Base-by-base conservation (phyloP, 2,888 invertebrate genomes). In the Lochmaea capreae region DNA sequence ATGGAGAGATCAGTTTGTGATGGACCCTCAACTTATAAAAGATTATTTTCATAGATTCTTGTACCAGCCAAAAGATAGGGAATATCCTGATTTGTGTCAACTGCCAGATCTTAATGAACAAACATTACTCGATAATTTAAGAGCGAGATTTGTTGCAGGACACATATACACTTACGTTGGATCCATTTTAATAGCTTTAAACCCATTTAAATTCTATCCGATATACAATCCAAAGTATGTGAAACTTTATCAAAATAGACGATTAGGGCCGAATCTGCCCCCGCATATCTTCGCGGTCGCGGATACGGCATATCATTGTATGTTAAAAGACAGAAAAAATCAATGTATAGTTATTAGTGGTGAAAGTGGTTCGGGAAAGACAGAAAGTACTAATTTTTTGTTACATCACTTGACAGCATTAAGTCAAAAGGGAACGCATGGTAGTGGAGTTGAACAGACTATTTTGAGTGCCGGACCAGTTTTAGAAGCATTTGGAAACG, bases 191-290 rank as follows among this genome's bases (percentile, higher is more conserved):
- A 97, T 98, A 83, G 97, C 98, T 67, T 93, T 98, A 78, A 98
- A 98, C 87, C 95, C 95, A 12, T 97, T 97, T 88, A 94, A 94
- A 89, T 97, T 97, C 88, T 97, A 97, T 87, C 97, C 98, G 26
- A 98, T 98, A 81, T 98, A 98, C 89, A 98, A 98, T 89, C 98
- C 98, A 63, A 98, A 97, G 88, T 97, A 97, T 89, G 97, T 97
- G 80, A 95, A 97, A 87, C 88, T 97, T 81, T 98, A 98, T 88
- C 97, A 98, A 88, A 97, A 96, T 88, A 92, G 96, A 85, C 90
- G 96, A 81, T 90, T 97, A 81, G 96, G 96, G 42, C 95, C 96
- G 54, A 97, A 96, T 84, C 90, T 97, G 80, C 97, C 98, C 54
- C 98, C 98, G 61, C 98, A 98, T 86, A 97, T 98, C 85, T 98